Conservation (phyloP, 1,140 invertebrate genomes). For the Ridgeia piscesae region DNA sequence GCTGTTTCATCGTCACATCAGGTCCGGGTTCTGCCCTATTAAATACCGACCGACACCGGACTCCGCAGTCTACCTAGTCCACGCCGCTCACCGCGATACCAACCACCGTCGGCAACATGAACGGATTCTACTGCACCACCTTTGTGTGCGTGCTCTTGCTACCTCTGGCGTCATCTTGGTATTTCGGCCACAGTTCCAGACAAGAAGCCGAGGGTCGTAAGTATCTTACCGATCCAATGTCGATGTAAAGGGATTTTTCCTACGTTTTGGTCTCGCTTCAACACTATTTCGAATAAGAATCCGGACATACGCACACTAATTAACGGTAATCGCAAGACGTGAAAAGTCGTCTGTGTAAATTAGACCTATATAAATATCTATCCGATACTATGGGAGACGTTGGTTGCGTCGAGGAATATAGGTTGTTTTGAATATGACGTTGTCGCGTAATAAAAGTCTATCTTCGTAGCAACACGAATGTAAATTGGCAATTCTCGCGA, state of each 20-base stretch:
- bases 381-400: too few relatives aligned
- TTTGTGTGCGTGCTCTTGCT: background rate
- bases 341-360: too few relatives aligned
- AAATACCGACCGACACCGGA: background rate
- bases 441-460: too few relatives aligned
- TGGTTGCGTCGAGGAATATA: too few relatives aligned
- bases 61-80: background rate
- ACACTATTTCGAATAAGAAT: too few relatives aligned
- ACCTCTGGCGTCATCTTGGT: background rate
- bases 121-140: background rate
- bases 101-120: background rate
- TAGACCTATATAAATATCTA: too few relatives aligned
- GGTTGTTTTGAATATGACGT: too few relatives aligned
- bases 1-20: background rate
- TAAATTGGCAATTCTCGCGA: too few relatives aligned
- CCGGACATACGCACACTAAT: too few relatives aligned
- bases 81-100: background rate
- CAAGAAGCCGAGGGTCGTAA: background rate
- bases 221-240: background rate
- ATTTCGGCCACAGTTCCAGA: background rate
- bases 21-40: background rate
- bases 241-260: background rate
- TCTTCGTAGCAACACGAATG: too few relatives aligned
- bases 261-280: too few relatives aligned
- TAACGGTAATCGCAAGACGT: too few relatives aligned